Evolutionary conservation across 2,113 vertebrate species (phyloP).

Genomic region (Thinocorus orbignyianus): DNA sequence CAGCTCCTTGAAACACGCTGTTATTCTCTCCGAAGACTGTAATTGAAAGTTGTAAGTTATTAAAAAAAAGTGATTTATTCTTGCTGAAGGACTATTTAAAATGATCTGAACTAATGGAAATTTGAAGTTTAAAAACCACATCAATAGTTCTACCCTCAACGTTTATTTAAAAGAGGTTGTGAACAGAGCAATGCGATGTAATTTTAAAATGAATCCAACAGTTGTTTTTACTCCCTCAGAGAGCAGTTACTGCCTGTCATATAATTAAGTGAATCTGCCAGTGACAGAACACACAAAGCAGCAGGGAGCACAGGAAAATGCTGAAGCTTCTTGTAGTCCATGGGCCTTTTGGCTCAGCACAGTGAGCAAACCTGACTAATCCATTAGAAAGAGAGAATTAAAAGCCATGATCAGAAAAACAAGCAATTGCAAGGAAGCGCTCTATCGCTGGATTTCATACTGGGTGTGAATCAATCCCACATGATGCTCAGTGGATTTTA

Average conservation of each 20-base stretch:
- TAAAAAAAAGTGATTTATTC: conserved; percentile 61
- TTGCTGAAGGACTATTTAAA: conserved; percentile 58
- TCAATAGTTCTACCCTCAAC: conserved; percentile 47
- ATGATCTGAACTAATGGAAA: conserved; percentile 63
- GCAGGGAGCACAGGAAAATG: not conserved
- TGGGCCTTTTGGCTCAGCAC: not conserved
- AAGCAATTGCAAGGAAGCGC: not conserved
- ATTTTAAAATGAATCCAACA: conserved; percentile 37
- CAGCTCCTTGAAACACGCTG: conserved; percentile 7
- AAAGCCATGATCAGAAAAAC: conserved; percentile 16
- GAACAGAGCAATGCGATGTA: conserved; percentile 11
- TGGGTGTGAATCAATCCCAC: not conserved
- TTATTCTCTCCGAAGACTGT: conserved; percentile 28
- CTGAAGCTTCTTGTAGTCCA: not conserved
- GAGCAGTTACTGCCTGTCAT: conserved; percentile 21
- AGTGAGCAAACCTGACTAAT: not conserved
- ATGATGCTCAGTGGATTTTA: not conserved
- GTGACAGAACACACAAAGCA: conserved; percentile 33
- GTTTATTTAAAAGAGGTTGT: conserved; percentile 42
- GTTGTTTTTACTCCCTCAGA: conserved; percentile 39
- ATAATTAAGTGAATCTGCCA: conserved; percentile 39
- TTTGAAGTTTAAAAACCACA: conserved; percentile 54
- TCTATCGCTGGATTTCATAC: not conserved
- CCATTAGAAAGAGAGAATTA: not conserved
- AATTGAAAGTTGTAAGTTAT: conserved; percentile 60